Base-by-base conservation (phyloP, 2,797 vertebrate species). In the Malurus leucopterus region DNA sequence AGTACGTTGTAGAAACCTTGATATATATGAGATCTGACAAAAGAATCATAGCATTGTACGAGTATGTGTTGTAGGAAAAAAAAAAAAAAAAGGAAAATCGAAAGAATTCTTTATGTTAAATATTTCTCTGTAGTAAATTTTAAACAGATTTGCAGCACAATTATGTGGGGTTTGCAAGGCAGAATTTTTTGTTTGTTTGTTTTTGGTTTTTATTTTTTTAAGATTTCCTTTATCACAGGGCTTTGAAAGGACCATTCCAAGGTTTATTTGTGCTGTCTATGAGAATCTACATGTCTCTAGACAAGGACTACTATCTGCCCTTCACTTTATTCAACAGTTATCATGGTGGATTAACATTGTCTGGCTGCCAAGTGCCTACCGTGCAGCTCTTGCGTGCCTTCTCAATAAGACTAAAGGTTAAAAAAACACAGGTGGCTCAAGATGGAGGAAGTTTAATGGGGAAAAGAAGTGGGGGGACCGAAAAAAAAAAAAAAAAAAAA, bases 401-500 rank as follows among this genome's bases (percentile, higher is more conserved):
- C 19, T 49, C 19, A 62, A 9, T 8, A 73, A 14, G 49, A 74
- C 27, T 30, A 32, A 51, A 38, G 8, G 57, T 34, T 32, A 24
- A 55, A 68, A 62, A 44, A 24, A 3, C 16, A 38, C 3, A 10
- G 6, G 7, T 41, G 9, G 5, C 8, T 58, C 67, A 73, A 64
- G 11, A 34, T 29, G 64, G 63, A 74, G 21, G 24, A 41, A 64
- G 5, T 30, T 64, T 47, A 38, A 41, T 29, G 18, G 22, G 22
- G 18, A 26, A 72, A n/a, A 5, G 1, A 3, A 3, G 2, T 11
- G 11, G 2, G 0, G 6, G 3, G 5, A 4, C 5, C 36, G 11
- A 1, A 8, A 21, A 11, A 2, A 2, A 21, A 10, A 8, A 26
- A 27, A 40, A 38, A 36, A 38, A 11, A 22, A 8, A 3, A 2